Evolutionary conservation across 2,888 invertebrate species (phyloP).

Genomic region (Drosophila subquinaria): DNA sequence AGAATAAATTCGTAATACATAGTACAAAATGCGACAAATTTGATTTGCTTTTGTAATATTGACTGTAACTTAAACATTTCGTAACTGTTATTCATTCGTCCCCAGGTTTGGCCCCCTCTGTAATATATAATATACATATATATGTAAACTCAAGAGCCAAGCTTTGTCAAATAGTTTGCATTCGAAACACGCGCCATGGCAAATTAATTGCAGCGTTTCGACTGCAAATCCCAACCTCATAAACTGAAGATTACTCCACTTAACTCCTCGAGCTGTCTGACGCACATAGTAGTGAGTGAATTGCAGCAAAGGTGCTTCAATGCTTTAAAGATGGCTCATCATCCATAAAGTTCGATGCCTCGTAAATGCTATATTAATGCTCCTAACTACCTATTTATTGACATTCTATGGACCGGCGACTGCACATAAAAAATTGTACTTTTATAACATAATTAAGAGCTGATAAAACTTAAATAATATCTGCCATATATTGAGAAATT

Average conservation of each 20-base stretch:
- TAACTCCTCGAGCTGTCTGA: slow-evolving; percentile 12
- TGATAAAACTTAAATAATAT: slow-evolving; percentile 75
- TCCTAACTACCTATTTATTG: slow-evolving; percentile 65
- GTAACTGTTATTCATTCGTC: slow-evolving; percentile 6
- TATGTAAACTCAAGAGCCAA: slow-evolving; percentile 11
- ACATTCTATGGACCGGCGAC: slow-evolving; percentile 50
- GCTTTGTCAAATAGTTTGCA: slow-evolving; percentile 46
- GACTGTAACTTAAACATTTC: slow-evolving; percentile 20
- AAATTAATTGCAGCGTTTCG: slow-evolving; percentile 79
- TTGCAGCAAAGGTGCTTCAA: slow-evolving; percentile 42
- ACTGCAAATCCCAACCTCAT: slow-evolving; percentile 77
- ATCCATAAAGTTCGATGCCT: slow-evolving; percentile 48
- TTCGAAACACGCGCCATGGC: slow-evolving; percentile 69
- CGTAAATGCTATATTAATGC: slow-evolving; percentile 27
- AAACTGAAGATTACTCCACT: slow-evolving; percentile 75
- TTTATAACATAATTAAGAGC: slow-evolving; percentile 78
- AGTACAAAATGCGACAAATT: slow-evolving; percentile 32
- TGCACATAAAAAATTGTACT: slow-evolving; percentile 63
- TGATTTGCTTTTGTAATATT: slow-evolving; percentile 13
- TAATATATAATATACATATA: slow-evolving; percentile 9
- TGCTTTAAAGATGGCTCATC: slow-evolving; percentile 46
- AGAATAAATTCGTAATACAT: neutral
- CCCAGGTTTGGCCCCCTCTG: slow-evolving; percentile 12
- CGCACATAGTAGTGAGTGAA: slow-evolving; percentile 19
- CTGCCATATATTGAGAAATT: slow-evolving; percentile 63